Percentiles rank a stretch among this genome's conserved stretches.
Conservation (phyloP, 2,113 vertebrate genomes). For the Capreolus pygargus region DNA sequence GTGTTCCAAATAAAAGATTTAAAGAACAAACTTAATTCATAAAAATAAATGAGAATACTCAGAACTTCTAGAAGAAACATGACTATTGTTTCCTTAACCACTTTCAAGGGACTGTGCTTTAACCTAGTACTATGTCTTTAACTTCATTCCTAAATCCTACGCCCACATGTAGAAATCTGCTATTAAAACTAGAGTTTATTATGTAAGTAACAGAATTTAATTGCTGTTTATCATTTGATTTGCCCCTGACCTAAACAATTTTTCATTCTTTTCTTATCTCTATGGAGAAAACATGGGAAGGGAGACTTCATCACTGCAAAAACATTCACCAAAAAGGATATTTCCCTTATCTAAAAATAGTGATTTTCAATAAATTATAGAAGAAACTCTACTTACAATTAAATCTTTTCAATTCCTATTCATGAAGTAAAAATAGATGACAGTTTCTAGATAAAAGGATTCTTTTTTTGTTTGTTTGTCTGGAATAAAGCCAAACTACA, state of each 20-base stretch:
- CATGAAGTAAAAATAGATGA: neutral
- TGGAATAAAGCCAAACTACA: neutral
- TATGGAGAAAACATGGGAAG: neutral
- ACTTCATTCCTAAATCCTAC: neutral
- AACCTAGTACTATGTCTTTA: neutral
- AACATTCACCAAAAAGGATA: neutral
- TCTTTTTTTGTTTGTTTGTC: neutral
- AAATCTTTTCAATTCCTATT: neutral
- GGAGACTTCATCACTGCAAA: neutral
- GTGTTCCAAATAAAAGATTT: neutral
- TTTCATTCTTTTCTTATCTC: neutral
- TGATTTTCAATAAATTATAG: neutral
- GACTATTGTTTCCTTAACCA: neutral
- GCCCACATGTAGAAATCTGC: neutral
- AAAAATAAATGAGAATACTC: neutral
- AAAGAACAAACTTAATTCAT: neutral
- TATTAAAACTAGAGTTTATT: neutral
- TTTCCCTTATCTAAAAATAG: neutral
- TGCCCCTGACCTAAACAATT: neutral
- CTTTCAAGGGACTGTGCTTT: neutral
- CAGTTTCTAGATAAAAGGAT: neutral
- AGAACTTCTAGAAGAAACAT: neutral
- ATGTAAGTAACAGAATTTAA: neutral
- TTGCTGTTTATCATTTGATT: neutral
- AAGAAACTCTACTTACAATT: neutral